These are phyloP conservation scores for Penaeus japonicus DNA, from an alignment of 1,140 invertebrate species.

Conservation along the genomic window DNA sequence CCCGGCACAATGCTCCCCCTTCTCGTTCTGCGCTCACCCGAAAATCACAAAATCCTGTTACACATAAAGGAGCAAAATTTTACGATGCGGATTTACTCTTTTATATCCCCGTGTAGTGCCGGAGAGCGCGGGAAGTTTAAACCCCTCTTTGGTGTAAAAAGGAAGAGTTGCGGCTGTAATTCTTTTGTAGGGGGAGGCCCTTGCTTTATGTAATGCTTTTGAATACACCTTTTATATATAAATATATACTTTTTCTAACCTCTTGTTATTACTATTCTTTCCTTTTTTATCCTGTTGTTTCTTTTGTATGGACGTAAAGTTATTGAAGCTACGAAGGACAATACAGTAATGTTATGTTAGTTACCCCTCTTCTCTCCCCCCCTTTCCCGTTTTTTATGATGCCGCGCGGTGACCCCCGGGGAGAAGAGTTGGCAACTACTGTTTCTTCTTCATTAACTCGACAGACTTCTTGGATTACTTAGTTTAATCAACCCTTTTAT, in stretches of 20 bases:
- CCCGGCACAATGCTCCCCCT: neutral
- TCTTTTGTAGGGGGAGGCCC: too few species aligned
- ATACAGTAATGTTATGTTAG: neutral
- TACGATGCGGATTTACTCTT: conserved; percentile 31
- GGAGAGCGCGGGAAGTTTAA: conserved; percentile 11
- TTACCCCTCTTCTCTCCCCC: neutral
- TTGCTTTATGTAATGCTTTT: too few species aligned
- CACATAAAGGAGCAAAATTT: conserved; percentile 39
- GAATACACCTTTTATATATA: too few species aligned
- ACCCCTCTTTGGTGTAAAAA: neutral
- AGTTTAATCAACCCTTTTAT: conserved; percentile 24
- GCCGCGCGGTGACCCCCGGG: conserved; percentile 12
- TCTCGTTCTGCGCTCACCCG: conserved; percentile 2
- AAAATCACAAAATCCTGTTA: conserved; percentile 46
- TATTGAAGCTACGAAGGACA: conserved; percentile 6
- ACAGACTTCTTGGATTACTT: conserved; percentile 29
- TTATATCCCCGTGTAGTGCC: conserved; percentile 34
- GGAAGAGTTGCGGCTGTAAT: too few species aligned
- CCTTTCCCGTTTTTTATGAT: conserved; percentile 7
- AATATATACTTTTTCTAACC: neutral
- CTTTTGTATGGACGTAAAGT: neutral
- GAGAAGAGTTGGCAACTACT: conserved; percentile 16
- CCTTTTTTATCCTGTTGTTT: neutral
- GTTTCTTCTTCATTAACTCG: conserved; percentile 26
- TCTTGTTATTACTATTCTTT: neutral